phyloP scores from a whole-genome alignment of 1,140 invertebrate species.

The Stegodyphus mimosarum region DNA sequence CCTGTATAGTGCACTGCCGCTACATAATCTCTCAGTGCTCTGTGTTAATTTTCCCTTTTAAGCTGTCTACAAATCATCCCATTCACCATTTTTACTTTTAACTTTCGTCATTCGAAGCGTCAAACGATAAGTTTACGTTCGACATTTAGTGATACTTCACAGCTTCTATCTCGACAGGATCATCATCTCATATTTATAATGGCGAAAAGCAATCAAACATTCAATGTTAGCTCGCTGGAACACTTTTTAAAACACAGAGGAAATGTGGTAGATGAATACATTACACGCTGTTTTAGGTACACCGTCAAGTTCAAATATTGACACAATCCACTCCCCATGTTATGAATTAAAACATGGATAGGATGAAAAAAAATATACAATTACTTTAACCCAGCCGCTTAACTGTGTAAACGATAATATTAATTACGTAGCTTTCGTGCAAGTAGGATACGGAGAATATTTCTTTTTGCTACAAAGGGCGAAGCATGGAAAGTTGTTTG shows the following conservation, averaged over 20 bases:
- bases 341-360: slow-evolving; percentile 27
- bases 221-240: slow-evolving; percentile 1
- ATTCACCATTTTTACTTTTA: no score
- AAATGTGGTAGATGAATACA: slow-evolving; percentile 13
- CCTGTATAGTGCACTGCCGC: background rate
- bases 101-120: background rate
- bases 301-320: slow-evolving; percentile 52
- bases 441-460: slow-evolving; percentile 4
- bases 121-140: slow-evolving; percentile 16
- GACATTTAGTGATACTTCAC: background rate
- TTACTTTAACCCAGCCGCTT: slow-evolving; percentile 8
- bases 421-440: slow-evolving; percentile 24
- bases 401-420: slow-evolving; percentile 56
- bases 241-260: slow-evolving; percentile 5
- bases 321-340: slow-evolving; percentile 20
- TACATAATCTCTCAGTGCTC: background rate
- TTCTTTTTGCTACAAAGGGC: slow-evolving; percentile 9
- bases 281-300: slow-evolving; percentile 27
- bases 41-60: slow-evolving; percentile 48
- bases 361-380: slow-evolving; percentile 1
- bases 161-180: background rate
- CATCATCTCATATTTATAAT: slow-evolving; percentile 1
- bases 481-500: slow-evolving; percentile 44
- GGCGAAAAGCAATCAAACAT: slow-evolving; percentile 20
- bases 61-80: slow-evolving; percentile 19